Percentiles rank a stretch among this genome's conserved stretches.
These are phyloP conservation scores for Protosalanx chinensis DNA, from an alignment of 2,797 vertebrate species.

Conservation along the genomic window DNA sequence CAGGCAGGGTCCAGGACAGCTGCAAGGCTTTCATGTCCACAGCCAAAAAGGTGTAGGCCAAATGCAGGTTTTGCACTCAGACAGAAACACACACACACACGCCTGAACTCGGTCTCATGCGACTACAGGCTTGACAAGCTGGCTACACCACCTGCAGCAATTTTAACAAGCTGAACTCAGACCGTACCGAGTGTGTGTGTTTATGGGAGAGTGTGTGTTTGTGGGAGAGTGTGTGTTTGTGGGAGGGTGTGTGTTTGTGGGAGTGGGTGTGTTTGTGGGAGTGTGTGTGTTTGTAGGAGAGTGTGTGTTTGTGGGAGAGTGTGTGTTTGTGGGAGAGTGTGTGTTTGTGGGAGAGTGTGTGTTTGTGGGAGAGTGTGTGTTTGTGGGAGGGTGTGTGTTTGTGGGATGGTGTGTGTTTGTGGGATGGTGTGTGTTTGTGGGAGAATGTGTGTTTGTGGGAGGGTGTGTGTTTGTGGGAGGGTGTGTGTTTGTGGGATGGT, in stretches of 20 bases:
- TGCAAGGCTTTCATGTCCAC: constrained; percentile 31
- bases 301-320: background rate
- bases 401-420: no score
- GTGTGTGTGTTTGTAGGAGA: background rate
- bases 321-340: background rate
- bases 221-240: background rate
- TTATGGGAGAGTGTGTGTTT: constrained; percentile 1
- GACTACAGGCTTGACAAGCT: background rate
- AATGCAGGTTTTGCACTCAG: background rate
- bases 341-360: no score
- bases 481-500: background rate
- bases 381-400: no score
- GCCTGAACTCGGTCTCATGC: background rate
- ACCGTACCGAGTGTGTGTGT: background rate
- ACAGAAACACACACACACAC: background rate
- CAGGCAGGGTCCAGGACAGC: constrained; percentile 15
- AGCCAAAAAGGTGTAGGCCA: constrained; percentile 19
- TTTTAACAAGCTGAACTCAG: background rate
- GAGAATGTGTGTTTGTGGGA: background rate
- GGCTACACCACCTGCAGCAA: background rate
- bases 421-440: no score
- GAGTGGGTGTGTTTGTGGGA: background rate
- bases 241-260: background rate
- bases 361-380: no score
- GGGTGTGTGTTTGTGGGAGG: background rate